Conservation (phyloP, 2,797 vertebrate species). For the Acanthurus lineatus region DNA sequence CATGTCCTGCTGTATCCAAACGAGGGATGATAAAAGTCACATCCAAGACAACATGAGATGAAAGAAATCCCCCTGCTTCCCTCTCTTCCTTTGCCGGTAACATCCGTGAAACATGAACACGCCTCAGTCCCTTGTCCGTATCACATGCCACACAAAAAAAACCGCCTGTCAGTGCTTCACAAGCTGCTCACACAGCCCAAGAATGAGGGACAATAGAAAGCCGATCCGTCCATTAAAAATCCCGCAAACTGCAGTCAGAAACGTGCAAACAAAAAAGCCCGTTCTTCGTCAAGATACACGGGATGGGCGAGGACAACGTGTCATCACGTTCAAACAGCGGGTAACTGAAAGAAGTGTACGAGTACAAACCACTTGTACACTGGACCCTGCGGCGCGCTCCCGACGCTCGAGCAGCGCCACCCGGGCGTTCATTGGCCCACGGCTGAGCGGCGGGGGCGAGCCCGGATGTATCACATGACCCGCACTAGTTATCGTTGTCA, state of each 20-base stretch:
- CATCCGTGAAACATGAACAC: constrained; percentile 74
- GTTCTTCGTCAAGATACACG: neutral
- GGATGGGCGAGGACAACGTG: neutral
- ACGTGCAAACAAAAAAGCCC: too few species aligned
- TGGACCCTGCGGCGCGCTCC: constrained; percentile 56
- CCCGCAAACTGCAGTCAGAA: constrained; percentile 6
- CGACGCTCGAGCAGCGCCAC: constrained; percentile 47
- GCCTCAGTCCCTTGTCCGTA: constrained; percentile 57
- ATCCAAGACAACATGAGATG: constrained; percentile 22
- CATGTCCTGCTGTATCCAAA: constrained; percentile 34
- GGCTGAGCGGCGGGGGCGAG: constrained; percentile 68
- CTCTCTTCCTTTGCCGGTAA: constrained; percentile 46
- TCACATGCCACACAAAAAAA: constrained; percentile 71
- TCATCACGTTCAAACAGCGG: constrained; percentile 15
- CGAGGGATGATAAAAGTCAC: constrained; percentile 22
- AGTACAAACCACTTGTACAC: constrained; percentile 30
- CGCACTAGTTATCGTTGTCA: constrained; percentile 2
- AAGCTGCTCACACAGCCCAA: constrained; percentile 33
- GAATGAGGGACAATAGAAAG: constrained; percentile 5
- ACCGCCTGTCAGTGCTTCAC: constrained; percentile 64
- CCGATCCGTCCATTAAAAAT: neutral
- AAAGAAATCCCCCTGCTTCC: constrained; percentile 27
- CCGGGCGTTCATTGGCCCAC: constrained; percentile 65
- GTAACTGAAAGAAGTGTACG: constrained; percentile 17
- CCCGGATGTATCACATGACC: constrained; percentile 77